Percentiles rank a stretch among this genome's conserved stretches.
These are phyloP conservation scores for Panthera leo DNA, from an alignment of 2,113 vertebrate species.

Conservation along the genomic window DNA sequence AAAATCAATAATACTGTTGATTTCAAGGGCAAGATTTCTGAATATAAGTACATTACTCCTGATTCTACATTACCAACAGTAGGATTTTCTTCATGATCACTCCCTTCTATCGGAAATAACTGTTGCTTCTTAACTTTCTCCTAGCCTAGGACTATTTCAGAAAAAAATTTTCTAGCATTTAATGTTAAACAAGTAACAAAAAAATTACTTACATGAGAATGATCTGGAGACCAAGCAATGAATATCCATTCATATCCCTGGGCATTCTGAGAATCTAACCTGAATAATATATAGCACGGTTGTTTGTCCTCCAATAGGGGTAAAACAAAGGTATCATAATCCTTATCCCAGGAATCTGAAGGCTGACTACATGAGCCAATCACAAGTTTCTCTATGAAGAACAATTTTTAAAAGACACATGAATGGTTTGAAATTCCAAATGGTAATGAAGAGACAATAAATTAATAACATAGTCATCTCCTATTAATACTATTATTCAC, in stretches of 20 bases:
- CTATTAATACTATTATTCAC: neutral
- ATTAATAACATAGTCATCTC: neutral
- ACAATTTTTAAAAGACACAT: conserved; percentile 50
- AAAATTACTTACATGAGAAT: conserved; percentile 90
- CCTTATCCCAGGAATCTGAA: conserved; percentile 92
- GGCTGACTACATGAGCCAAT: conserved; percentile 88
- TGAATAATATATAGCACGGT: conserved; percentile 95
- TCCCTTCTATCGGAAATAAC: neutral
- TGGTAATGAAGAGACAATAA: conserved; percentile 14
- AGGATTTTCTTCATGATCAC: neutral
- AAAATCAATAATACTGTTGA: conserved; percentile 41
- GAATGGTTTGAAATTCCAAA: conserved; percentile 17
- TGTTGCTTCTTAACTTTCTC: conserved; percentile 21
- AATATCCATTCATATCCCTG: conserved; percentile 98
- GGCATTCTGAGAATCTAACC: conserved; percentile 96
- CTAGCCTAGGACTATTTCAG: neutral
- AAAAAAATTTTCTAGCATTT: conserved; percentile 11
- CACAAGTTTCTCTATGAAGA: conserved; percentile 92
- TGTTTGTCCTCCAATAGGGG: conserved; percentile 92
- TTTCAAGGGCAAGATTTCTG: conserved; percentile 48
- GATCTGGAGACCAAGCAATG: conserved; percentile 96
- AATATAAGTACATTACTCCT: neutral
- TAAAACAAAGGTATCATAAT: conserved; percentile 93
- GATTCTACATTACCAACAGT: neutral
- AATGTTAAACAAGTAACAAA: conserved; percentile 9